phyloP scores from a whole-genome alignment of 1,140 invertebrate genomes.

The Pogonomyrmex californicus region DNA sequence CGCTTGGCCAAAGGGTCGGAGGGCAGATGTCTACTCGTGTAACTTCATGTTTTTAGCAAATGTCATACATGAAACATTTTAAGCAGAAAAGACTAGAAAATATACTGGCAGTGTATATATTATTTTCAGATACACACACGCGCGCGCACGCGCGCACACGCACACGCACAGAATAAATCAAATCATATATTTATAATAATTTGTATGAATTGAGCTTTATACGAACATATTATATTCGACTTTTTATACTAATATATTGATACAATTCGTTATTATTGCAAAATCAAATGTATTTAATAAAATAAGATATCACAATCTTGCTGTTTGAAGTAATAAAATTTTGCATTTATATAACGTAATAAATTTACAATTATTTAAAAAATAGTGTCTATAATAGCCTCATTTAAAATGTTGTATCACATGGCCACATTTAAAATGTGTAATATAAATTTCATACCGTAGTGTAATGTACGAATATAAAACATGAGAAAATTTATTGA shows the following conservation, averaged over 20 bases:
- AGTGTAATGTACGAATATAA: not conserved
- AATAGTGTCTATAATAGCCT: not conserved
- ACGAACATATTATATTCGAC: not conserved
- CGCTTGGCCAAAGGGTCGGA: conserved; percentile 6
- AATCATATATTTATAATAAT: not conserved
- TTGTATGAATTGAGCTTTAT: not conserved
- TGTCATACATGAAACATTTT: conserved; percentile 16
- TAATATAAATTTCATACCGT: not conserved
- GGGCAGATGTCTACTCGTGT: not conserved
- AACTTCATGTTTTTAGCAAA: conserved; percentile 10
- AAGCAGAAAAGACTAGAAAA: not conserved
- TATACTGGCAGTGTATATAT: not conserved
- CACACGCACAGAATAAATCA: not conserved
- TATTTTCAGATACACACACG: not conserved
- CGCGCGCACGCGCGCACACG: too few species aligned
- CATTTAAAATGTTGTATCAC: not conserved
- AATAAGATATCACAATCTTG: not conserved
- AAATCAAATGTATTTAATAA: not conserved
- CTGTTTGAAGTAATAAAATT: not conserved
- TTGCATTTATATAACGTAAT: not conserved
- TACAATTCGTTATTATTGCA: not conserved
- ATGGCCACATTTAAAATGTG: not conserved
- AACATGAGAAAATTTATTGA: not conserved
- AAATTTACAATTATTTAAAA: not conserved
- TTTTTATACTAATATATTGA: not conserved